These are phyloP conservation scores for Calidris pugnax DNA, from an alignment of 2,113 vertebrate genomes.

Conservation along the genomic window DNA sequence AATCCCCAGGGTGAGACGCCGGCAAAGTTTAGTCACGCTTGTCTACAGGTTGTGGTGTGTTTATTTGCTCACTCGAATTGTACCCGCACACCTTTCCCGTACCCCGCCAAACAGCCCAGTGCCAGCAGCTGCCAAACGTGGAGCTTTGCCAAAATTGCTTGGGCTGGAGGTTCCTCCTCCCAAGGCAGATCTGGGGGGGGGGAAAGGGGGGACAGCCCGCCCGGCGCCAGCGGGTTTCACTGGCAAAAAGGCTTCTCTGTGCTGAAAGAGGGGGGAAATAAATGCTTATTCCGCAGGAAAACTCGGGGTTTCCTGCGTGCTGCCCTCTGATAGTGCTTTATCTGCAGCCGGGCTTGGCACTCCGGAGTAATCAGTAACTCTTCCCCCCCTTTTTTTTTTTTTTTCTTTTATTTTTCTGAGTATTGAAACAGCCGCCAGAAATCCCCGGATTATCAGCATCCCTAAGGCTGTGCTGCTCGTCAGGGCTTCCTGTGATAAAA, in stretches of 20 bases:
- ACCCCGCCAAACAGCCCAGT: background rate
- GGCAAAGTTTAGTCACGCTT: background rate
- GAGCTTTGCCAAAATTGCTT: background rate
- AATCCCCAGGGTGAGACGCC: background rate
- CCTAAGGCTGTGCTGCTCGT: fast-evolving
- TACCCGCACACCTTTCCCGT: background rate
- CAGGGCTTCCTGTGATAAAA: background rate
- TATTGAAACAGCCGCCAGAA: background rate
- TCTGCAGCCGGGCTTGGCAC: background rate
- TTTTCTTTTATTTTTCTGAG: too few relatives aligned
- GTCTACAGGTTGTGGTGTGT: background rate
- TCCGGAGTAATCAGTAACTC: background rate
- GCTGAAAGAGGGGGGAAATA: fast-evolving
- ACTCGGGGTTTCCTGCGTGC: fast-evolving
- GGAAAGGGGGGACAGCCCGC: background rate
- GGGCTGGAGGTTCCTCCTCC: background rate
- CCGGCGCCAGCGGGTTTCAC: fast-evolving
- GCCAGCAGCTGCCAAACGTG: background rate
- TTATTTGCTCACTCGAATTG: background rate
- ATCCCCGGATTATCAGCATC: background rate
- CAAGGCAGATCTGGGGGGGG: background rate
- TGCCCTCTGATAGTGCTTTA: background rate
- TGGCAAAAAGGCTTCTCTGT: background rate
- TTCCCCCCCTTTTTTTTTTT: too few relatives aligned
- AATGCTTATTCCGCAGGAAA: background rate